Percentiles rank a stretch among this genome's conserved stretches.
phyloP scores from a whole-genome alignment of 2,888 invertebrate species.

The Drosophila mimetica region DNA sequence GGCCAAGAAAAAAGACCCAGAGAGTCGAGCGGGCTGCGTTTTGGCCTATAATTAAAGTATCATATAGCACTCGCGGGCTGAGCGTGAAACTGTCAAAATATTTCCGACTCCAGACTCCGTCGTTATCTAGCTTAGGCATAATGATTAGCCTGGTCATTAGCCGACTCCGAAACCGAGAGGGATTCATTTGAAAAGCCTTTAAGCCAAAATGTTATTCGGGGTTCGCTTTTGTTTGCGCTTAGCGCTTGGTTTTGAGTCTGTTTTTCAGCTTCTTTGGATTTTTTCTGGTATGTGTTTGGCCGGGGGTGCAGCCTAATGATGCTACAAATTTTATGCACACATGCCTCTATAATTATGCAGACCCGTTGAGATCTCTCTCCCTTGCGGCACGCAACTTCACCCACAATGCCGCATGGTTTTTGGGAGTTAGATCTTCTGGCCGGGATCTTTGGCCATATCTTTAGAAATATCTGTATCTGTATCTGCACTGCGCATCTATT shows the following conservation, averaged over 20 bases:
- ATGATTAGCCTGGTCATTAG: constrained; percentile 79
- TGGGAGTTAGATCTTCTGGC: constrained; percentile 2
- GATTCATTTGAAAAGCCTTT: constrained; percentile 78
- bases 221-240: constrained; percentile 16
- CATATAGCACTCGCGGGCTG: constrained; percentile 78
- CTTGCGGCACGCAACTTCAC: constrained; percentile 30
- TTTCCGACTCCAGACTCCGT: constrained; percentile 58
- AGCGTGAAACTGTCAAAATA: constrained; percentile 78
- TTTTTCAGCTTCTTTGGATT: constrained; percentile 2
- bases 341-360: constrained; percentile 52
- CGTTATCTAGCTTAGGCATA: constrained; percentile 73
- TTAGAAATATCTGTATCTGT: constrained; percentile 18
- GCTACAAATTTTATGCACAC: constrained; percentile 77
- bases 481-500: constrained; percentile 72
- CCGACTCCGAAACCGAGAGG: constrained; percentile 45
- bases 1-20: constrained; percentile 6
- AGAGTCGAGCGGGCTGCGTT: constrained; percentile 36
- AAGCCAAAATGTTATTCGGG: constrained; percentile 71
- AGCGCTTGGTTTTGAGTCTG: constrained; percentile 3
- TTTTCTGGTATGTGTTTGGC: constrained; percentile 51
- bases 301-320: constrained; percentile 78
- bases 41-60: constrained; percentile 78
- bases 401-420: constrained; percentile 29
- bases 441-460: constrained; percentile 7
- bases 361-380: constrained; percentile 32